phyloP scores from a whole-genome alignment of 2,888 invertebrate species.

The Crepidodera aurea region DNA sequence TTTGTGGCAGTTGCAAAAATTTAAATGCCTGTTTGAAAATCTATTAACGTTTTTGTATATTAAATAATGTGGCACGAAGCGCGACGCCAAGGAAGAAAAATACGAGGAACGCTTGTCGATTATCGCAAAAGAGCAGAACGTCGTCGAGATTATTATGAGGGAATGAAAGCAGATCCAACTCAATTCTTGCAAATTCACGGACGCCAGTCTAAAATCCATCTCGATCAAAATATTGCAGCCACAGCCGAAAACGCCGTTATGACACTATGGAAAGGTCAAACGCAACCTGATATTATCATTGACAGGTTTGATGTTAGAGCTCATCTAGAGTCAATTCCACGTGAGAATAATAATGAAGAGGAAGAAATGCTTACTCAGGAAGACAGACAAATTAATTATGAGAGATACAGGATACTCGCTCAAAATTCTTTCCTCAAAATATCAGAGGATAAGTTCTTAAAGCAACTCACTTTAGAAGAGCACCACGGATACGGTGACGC shows the following conservation, averaged over 20 bases:
- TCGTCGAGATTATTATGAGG: constrained; percentile 96
- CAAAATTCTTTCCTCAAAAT: constrained; percentile 92
- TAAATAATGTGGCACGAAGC: constrained; percentile 96
- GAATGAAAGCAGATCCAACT: constrained; percentile 98
- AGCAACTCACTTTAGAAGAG: constrained; percentile 93
- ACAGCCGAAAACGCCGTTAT: constrained; percentile 97
- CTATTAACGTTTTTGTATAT: too few species aligned
- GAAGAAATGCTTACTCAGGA: constrained; percentile 72
- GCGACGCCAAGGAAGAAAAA: constrained; percentile 94
- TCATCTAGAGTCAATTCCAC: constrained; percentile 91
- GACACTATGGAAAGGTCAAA: constrained; percentile 99
- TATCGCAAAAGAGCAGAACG: constrained; percentile 95
- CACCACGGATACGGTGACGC: constrained; percentile 89
- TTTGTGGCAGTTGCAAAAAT: too few species aligned
- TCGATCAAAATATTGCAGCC: constrained; percentile 91
- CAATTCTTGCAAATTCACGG: constrained; percentile 98
- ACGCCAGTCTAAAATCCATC: constrained; percentile 89
- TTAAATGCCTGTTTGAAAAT: too few species aligned
- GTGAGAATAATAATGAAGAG: constrained; percentile 61
- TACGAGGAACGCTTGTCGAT: constrained; percentile 96
- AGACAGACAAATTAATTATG: constrained; percentile 92
- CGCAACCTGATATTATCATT: constrained; percentile 86
- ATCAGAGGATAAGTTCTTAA: constrained; percentile 92
- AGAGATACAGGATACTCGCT: constrained; percentile 92
- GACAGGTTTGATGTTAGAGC: constrained; percentile 98